Base-by-base conservation (phyloP, 2,113 vertebrate genomes). In the Scolopax mira region DNA sequence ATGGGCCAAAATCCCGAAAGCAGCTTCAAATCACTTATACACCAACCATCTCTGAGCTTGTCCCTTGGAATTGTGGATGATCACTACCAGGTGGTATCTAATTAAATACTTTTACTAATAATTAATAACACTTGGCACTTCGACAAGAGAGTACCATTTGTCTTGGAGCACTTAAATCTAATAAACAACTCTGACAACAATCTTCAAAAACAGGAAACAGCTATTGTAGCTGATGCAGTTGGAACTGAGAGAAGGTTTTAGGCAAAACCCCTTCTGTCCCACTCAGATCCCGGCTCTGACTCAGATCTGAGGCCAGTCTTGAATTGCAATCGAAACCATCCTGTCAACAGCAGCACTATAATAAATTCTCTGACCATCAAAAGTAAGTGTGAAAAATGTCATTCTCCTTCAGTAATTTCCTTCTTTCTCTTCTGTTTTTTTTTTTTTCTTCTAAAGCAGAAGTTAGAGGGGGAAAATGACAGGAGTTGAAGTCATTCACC, bases 311-410 rank as follows among this genome's bases (percentile, higher is more conserved):
- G n/a, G 24, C 75, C 54, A 92, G 61, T 23, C 60, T 88, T 74
- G 69, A 93, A 95, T 8, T 81, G 79, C 77, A 93, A 35, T 81
- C 90, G 88, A 97, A 96, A 93, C 75, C 31, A 69, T 35, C 55
- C 77, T 90, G 91, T 87, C 96, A 96, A 90, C 57, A 96, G 74
- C 61, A 93, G 85, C 69, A 86, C 83, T 96, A 88, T 80, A 96
- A 86, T 96, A 93, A 89, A 94, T 96, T 88, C 51, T 85, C 72
- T 58, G 42, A 82, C 91, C 88, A 87, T 94, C 90, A 95, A 88
- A 92, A 91, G 48, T 58, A 96, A 93, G 74, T 85, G 89, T 74
- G 46, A 86, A 96, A 96, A 91, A 91, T 82, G 85, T 79, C 94
- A 91, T 70, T 95, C 85, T 89, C 67, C 88, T 91, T 89, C 52